Conservation (phyloP, 2,113 vertebrate genomes). For the Nanger granti region DNA sequence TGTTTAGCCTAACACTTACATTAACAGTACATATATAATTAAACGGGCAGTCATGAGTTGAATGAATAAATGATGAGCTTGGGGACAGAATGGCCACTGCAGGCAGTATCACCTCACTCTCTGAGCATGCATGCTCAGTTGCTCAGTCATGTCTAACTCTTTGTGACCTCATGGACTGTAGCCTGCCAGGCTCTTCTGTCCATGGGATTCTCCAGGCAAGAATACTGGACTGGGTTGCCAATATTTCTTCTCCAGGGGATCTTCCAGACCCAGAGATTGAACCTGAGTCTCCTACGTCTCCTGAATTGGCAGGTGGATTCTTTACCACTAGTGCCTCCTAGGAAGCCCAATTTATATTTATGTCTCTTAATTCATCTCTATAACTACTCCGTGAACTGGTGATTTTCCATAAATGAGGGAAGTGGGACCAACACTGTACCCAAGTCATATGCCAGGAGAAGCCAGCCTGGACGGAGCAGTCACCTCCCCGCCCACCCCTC, state of each 20-base stretch:
- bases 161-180: no score
- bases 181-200: background rate
- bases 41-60: background rate
- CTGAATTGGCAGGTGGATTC: background rate
- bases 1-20: constrained; percentile 5
- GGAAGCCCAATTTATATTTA: background rate
- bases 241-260: background rate
- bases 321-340: background rate
- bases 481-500: fast-evolving
- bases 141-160: background rate
- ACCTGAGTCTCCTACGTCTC: no score
- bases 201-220: background rate
- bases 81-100: background rate
- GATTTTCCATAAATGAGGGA: background rate
- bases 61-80: constrained; percentile 47
- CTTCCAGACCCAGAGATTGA: background rate
- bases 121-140: background rate
- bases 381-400: background rate
- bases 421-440: background rate
- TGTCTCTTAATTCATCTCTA: background rate
- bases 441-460: fast-evolving
- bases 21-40: constrained; percentile 32
- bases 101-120: background rate
- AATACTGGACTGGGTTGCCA: background rate
- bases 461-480: background rate